Evolutionary conservation across 1,140 invertebrate species (phyloP).

Genomic region (Dryas iulia): DNA sequence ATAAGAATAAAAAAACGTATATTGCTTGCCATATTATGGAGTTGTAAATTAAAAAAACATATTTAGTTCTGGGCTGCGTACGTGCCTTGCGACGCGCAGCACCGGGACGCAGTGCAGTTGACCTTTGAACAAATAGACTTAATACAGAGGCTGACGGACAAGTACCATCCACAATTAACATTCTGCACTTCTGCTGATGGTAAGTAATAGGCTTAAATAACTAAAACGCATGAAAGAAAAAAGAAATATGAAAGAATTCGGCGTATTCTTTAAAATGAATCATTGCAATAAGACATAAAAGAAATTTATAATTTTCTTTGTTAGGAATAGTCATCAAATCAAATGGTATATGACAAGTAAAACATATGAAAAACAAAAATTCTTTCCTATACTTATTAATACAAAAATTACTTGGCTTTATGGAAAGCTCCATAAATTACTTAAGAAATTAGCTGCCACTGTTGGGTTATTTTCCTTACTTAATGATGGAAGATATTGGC

Average conservation of each 20-base stretch:
- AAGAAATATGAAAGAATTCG: background rate
- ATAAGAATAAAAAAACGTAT: background rate
- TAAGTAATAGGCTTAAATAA: constrained; percentile 61
- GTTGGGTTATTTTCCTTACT: constrained; percentile 34
- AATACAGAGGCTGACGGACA: constrained; percentile 90
- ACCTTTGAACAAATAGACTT: constrained; percentile 93
- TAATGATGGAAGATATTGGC: constrained; percentile 42
- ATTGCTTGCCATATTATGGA: background rate
- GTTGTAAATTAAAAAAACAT: background rate
- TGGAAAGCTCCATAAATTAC: constrained; percentile 35
- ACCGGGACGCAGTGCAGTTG: constrained; percentile 91
- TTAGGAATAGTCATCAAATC: no score
- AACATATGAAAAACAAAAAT: no score
- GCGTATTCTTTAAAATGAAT: no score
- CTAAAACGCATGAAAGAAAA: background rate
- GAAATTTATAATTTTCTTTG: no score
- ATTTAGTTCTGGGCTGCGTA: constrained; percentile 94
- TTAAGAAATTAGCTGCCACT: constrained; percentile 45
- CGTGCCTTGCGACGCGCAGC: constrained; percentile 91
- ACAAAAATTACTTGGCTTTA: background rate
- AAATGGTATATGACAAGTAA: background rate
- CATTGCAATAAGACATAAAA: no score
- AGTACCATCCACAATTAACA: constrained; percentile 89
- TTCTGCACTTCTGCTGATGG: constrained; percentile 89
- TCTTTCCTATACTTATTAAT: background rate